Conservation (phyloP, 1,140 invertebrate genomes). For the Mya arenaria region DNA sequence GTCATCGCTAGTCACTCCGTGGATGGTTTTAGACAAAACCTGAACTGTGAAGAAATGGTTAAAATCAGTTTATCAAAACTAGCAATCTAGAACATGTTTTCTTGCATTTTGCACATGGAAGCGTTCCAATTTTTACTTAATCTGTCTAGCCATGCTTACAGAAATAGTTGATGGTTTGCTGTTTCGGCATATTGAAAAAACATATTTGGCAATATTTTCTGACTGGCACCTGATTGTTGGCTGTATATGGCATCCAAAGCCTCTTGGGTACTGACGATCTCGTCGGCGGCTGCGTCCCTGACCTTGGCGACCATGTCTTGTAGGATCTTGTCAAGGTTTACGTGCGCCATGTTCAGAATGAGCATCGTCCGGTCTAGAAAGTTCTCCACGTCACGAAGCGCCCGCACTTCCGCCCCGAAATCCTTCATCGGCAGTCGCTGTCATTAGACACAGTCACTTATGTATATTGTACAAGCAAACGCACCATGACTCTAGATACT, state of each 20-base stretch:
- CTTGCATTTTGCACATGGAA: too few relatives aligned
- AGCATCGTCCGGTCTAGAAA: conserved; percentile 84
- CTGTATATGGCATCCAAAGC: conserved; percentile 84
- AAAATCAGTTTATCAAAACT: too few relatives aligned
- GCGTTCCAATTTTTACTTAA: too few relatives aligned
- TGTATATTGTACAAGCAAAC: neutral
- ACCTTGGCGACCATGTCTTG: conserved; percentile 80
- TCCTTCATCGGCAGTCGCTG: conserved; percentile 86
- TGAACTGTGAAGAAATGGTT: conserved; percentile 83
- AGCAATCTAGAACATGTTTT: too few relatives aligned
- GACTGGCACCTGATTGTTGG: conserved; percentile 83
- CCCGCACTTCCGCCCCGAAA: conserved; percentile 85
- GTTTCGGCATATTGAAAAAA: too few relatives aligned
- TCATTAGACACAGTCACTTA: too few relatives aligned
- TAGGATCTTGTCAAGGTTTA: conserved; percentile 84
- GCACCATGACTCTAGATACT: neutral
- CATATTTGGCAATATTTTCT: neutral
- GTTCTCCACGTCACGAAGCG: conserved; percentile 85
- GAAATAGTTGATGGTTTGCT: neutral
- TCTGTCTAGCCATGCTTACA: neutral
- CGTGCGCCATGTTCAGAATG: conserved; percentile 84
- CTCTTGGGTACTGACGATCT: conserved; percentile 72
- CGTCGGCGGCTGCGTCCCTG: conserved; percentile 81
- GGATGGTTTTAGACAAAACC: conserved; percentile 84
- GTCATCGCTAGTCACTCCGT: conserved; percentile 84